Conservation (phyloP, 2,888 invertebrate species). For the Autographa pulchrina region DNA sequence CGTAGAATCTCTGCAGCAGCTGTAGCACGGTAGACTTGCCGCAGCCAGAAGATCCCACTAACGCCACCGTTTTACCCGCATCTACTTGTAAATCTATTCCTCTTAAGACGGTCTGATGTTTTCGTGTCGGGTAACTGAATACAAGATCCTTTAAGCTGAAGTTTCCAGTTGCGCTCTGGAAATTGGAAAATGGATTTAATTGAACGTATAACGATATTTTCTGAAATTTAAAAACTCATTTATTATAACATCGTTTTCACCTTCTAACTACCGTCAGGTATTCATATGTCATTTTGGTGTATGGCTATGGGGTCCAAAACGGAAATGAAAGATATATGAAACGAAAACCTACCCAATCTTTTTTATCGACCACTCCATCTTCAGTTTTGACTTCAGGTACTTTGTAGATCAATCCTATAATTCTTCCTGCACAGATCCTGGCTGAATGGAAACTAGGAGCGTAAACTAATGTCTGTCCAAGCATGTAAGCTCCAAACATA, state of each 20-base stretch:
- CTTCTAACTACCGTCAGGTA: too few relatives aligned
- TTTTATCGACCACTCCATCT: slow-evolving; percentile 71
- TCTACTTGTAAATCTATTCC: slow-evolving; percentile 91
- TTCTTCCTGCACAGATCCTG: slow-evolving; percentile 81
- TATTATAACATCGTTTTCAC: too few relatives aligned
- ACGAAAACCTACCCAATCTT: slow-evolving; percentile 73
- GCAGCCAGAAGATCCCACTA: slow-evolving; percentile 93
- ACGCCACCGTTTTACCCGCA: slow-evolving; percentile 93
- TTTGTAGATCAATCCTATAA: slow-evolving; percentile 73
- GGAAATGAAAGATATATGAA: background rate
- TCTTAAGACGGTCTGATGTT: slow-evolving; percentile 91
- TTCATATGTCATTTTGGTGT: too few relatives aligned
- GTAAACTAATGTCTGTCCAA: slow-evolving; percentile 93
- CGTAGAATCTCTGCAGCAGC: slow-evolving; percentile 94
- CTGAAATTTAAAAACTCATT: background rate
- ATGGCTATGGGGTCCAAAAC: too few relatives aligned
- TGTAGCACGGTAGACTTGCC: slow-evolving; percentile 95
- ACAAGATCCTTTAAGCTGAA: slow-evolving; percentile 92
- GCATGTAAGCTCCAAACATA: slow-evolving; percentile 93
- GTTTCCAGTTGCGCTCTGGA: slow-evolving; percentile 90
- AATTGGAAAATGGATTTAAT: slow-evolving; percentile 61
- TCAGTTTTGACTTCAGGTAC: slow-evolving; percentile 74
- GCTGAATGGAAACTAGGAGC: slow-evolving; percentile 93
- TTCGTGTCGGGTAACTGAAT: slow-evolving; percentile 95
- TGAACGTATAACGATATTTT: background rate